These are phyloP conservation scores for Parascotia fuliginaria DNA, from an alignment of 2,888 invertebrate species.

Conservation along the genomic window DNA sequence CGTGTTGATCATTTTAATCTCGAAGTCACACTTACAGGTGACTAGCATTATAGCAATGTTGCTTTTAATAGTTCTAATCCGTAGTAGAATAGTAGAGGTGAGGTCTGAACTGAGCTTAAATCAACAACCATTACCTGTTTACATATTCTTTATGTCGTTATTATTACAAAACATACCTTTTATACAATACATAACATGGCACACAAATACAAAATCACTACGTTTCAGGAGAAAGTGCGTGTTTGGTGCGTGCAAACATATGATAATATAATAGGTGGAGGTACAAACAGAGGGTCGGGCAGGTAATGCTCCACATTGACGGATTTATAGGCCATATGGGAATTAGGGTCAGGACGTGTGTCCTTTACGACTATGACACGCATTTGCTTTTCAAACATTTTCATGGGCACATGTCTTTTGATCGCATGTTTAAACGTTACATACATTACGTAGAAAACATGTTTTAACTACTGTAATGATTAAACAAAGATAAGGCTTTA, in stretches of 20 bases:
- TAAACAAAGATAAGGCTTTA: neutral
- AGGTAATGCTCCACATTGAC: conserved; percentile 67
- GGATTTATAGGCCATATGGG: conserved; percentile 70
- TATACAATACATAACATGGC: neutral
- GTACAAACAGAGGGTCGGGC: conserved; percentile 65
- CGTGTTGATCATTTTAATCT: too few species aligned
- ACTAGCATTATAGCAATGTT: too few species aligned
- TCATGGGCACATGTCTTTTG: conserved; percentile 22
- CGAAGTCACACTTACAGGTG: too few species aligned
- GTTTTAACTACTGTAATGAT: neutral
- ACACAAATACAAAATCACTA: conserved; percentile 25
- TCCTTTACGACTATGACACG: conserved; percentile 65
- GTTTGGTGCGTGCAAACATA: conserved; percentile 39
- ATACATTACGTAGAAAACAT: neutral
- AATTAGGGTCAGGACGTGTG: conserved; percentile 67
- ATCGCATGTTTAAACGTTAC: conserved; percentile 11
- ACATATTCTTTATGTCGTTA: conserved; percentile 2
- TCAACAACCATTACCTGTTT: conserved; percentile 18
- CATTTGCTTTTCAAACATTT: conserved; percentile 47
- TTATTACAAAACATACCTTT: conserved; percentile 5
- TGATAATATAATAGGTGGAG: conserved; percentile 47
- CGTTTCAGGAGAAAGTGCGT: conserved; percentile 20
- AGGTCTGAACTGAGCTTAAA: too few species aligned
- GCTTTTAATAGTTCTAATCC: too few species aligned
- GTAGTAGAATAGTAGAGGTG: too few species aligned